These are phyloP conservation scores for Drosophila borealis DNA, from an alignment of 2,888 invertebrate genomes.

Conservation along the genomic window DNA sequence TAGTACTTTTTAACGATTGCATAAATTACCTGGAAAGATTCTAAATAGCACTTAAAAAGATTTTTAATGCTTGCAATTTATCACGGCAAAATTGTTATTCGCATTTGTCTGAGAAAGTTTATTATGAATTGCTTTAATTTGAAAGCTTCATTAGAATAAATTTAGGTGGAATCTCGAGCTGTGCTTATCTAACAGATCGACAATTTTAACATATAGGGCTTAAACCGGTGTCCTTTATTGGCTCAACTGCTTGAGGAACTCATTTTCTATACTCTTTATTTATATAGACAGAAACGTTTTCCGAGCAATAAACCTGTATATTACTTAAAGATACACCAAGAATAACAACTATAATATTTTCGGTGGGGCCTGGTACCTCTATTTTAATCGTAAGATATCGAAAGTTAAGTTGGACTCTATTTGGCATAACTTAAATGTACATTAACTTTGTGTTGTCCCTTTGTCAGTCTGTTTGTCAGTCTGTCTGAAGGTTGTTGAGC, in stretches of 20 bases:
- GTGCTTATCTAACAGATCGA: too few species aligned
- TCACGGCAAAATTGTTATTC: background rate
- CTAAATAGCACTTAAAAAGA: background rate
- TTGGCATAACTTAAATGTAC: conserved; percentile 21
- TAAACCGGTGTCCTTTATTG: too few species aligned
- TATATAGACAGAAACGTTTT: too few species aligned
- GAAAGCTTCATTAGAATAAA: background rate
- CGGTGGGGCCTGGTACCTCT: too few species aligned
- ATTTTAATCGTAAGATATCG: background rate
- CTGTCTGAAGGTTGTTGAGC: conserved; percentile 54
- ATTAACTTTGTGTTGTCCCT: conserved; percentile 29
- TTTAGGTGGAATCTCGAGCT: background rate
- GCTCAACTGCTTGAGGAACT: too few species aligned
- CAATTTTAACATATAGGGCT: too few species aligned
- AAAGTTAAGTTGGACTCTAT: background rate
- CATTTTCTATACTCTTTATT: too few species aligned
- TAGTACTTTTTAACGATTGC: too few species aligned
- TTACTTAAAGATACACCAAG: background rate
- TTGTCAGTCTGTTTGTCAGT: conserved; percentile 14
- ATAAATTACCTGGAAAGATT: background rate
- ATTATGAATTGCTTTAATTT: background rate
- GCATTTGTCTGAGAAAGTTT: background rate
- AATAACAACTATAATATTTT: background rate
- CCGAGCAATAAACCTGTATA: too few species aligned
- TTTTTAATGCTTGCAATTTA: background rate